Percentiles rank a stretch among this genome's conserved stretches.
These are phyloP conservation scores for Corythornis vintsioides DNA, from an alignment of 2,113 vertebrate species.

Conservation along the genomic window DNA sequence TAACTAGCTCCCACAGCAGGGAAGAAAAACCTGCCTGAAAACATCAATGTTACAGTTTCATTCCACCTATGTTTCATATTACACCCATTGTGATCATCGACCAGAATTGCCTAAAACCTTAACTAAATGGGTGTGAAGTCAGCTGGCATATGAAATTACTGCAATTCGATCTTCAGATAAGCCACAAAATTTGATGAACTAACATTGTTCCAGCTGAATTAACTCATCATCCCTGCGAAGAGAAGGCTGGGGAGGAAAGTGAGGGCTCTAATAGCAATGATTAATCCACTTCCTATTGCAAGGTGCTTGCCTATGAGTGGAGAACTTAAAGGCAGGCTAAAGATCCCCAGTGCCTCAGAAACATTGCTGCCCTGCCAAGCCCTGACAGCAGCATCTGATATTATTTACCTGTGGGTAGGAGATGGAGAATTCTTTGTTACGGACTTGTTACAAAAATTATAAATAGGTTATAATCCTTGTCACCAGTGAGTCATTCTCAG, in stretches of 20 bases:
- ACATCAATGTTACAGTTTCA: not conserved
- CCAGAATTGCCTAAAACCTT: slow-evolving; percentile 35
- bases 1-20: not conserved
- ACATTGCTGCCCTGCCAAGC: not conserved
- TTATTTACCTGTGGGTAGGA: not conserved
- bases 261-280: slow-evolving; percentile 20
- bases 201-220: slow-evolving; percentile 72
- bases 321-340: not conserved
- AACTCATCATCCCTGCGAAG: slow-evolving; percentile 63
- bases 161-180: slow-evolving; percentile 74
- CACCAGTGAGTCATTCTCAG: not conserved
- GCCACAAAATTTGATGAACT: slow-evolving; percentile 73
- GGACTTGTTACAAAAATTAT: not conserved
- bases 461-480: slow-evolving; percentile 18
- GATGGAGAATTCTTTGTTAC: not conserved
- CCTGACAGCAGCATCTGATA: not conserved
- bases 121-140: slow-evolving; percentile 65
- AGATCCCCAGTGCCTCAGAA: not conserved
- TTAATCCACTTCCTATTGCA: slow-evolving; percentile 60
- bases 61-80: not conserved
- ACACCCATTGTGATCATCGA: slow-evolving; percentile 18
- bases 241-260: slow-evolving; percentile 37
- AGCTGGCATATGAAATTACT: slow-evolving; percentile 66
- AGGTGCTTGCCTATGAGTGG: not conserved
- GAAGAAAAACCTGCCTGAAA: not conserved